These are phyloP conservation scores for Cyrtorhinus lividipennis DNA, from an alignment of 1,140 invertebrate genomes.

Conservation along the genomic window DNA sequence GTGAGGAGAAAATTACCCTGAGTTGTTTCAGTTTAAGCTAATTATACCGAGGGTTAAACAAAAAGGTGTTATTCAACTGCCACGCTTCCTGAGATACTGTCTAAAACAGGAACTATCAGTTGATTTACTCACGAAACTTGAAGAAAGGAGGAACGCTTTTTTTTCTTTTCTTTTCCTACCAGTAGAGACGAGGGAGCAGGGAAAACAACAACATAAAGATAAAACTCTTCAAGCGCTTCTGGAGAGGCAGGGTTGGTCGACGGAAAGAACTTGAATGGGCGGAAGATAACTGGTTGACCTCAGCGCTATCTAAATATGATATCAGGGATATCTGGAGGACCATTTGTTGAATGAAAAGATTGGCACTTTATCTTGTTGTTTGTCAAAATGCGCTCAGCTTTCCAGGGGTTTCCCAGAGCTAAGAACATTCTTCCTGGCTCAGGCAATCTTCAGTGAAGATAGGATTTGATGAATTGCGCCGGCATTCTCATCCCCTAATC, in stretches of 20 bases:
- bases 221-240: background rate
- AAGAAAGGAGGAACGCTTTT: background rate
- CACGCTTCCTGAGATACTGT: no score
- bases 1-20: no score
- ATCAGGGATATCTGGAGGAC: background rate
- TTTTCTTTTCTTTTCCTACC: background rate
- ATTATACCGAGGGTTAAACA: no score
- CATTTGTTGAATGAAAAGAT: background rate
- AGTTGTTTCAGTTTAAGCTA: no score
- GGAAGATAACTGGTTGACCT: background rate
- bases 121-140: background rate
- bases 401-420: no score
- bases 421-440: background rate
- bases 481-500: no score
- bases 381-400: background rate
- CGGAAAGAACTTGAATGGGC: background rate
- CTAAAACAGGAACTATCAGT: background rate
- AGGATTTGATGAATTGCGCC: background rate
- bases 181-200: no score
- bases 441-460: background rate
- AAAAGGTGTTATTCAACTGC: no score
- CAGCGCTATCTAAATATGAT: background rate
- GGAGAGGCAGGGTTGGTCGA: no score
- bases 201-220: background rate
- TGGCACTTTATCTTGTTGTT: background rate